phyloP scores from a whole-genome alignment of 1,140 invertebrate species.

The Aculops lycopersici region DNA sequence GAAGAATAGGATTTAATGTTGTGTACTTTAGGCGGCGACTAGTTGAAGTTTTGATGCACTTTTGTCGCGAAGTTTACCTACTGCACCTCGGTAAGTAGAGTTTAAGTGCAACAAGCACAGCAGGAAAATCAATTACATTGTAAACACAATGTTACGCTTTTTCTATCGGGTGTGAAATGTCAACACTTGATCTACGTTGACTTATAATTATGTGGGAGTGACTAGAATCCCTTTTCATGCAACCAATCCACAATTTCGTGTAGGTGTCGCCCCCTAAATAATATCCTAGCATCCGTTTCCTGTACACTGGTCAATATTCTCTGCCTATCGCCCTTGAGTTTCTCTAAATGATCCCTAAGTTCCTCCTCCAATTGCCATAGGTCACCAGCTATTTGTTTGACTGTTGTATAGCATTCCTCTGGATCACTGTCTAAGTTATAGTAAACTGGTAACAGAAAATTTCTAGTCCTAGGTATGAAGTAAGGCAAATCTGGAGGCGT shows the following conservation, averaged over 20 bases:
- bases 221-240: neutral
- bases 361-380: constrained; percentile 11
- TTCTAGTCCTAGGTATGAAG: constrained; percentile 10
- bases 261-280: neutral
- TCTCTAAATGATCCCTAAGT: constrained; percentile 8
- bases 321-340: neutral
- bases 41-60: no score
- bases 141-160: no score
- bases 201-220: no score
- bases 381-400: constrained; percentile 10
- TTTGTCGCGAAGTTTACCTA: no score
- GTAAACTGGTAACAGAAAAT: constrained; percentile 12
- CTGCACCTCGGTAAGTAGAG: no score
- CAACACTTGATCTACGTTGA: constrained; percentile 1
- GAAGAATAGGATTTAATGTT: no score
- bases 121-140: no score
- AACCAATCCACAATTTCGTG: neutral
- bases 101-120: no score
- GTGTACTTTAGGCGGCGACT: no score
- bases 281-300: neutral
- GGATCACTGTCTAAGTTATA: constrained; percentile 3
- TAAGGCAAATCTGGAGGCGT: constrained; percentile 10
- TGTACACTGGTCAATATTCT: neutral
- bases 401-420: constrained; percentile 8
- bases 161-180: no score